Evolutionary conservation across 2,888 invertebrate species (phyloP).

Genomic region (Colletes collaris): DNA sequence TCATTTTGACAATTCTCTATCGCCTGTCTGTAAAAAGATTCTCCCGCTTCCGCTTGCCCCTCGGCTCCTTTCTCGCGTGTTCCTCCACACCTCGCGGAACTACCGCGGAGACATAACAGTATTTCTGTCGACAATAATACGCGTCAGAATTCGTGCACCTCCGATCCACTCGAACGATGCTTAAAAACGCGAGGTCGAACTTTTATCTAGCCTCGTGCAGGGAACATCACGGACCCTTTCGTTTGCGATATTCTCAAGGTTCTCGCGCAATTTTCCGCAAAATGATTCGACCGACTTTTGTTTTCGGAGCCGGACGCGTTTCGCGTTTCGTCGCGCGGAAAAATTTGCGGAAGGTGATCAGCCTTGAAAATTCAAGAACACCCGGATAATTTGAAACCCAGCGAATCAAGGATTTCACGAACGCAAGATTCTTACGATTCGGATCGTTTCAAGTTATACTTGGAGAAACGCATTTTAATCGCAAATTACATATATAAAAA

Average conservation of each 20-base stretch:
- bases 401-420: neutral
- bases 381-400: neutral
- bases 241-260: conserved; percentile 12
- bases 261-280: conserved; percentile 37
- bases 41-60: conserved; percentile 25
- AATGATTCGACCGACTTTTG: conserved; percentile 62
- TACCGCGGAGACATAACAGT: conserved; percentile 76
- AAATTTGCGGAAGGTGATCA: conserved; percentile 79
- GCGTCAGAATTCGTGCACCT: neutral
- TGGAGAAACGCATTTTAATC: too few relatives aligned
- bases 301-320: conserved; percentile 39
- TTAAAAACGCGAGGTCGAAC: neutral
- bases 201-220: neutral
- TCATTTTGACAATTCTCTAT: conserved; percentile 69
- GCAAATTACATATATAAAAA: too few relatives aligned
- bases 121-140: conserved; percentile 44
- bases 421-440: too few relatives aligned
- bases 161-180: neutral
- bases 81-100: conserved; percentile 63
- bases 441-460: too few relatives aligned
- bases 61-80: conserved; percentile 31
- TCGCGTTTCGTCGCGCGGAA: conserved; percentile 59
- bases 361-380: conserved; percentile 28
- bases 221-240: neutral
- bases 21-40: conserved; percentile 22